These are phyloP conservation scores for Spilogale gracilis DNA, from an alignment of 2,113 vertebrate species.

Conservation along the genomic window DNA sequence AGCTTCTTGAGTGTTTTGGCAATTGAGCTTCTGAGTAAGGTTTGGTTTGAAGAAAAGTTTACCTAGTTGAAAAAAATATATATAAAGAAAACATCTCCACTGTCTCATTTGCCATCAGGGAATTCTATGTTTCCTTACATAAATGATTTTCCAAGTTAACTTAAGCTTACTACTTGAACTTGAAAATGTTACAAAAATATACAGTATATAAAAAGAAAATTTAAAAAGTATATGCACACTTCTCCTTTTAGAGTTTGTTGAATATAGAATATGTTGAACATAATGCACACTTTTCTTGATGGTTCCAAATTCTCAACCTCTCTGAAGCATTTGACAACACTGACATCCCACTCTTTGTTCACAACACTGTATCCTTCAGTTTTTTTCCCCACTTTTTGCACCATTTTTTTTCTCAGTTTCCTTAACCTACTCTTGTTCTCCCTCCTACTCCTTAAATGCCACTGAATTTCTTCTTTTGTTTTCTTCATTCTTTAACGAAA, in stretches of 20 bases:
- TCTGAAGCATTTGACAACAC: background rate
- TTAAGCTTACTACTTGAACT: slow-evolving; percentile 58
- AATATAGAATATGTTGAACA: background rate
- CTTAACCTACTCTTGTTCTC: background rate
- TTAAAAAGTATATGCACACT: background rate
- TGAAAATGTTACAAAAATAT: slow-evolving; percentile 62
- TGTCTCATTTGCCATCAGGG: slow-evolving; percentile 36
- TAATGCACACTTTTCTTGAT: background rate
- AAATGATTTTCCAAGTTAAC: slow-evolving; percentile 67
- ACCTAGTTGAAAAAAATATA: background rate
- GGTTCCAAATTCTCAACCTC: background rate
- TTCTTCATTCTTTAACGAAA: slow-evolving; percentile 13
- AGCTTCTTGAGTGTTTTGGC: slow-evolving; percentile 16
- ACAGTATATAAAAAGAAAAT: slow-evolving; percentile 59
- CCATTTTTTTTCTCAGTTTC: slow-evolving; percentile 51
- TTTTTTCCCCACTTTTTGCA: background rate
- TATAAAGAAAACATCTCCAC: background rate
- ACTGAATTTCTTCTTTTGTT: background rate
- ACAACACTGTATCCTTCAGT: background rate
- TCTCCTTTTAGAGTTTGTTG: background rate
- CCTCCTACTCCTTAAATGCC: background rate
- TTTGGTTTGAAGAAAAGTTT: slow-evolving; percentile 41
- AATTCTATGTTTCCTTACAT: slow-evolving; percentile 57
- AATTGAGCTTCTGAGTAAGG: slow-evolving; percentile 4
- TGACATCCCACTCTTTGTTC: background rate